Conservation (phyloP, 2,888 invertebrate species). For the Thera britannica region DNA sequence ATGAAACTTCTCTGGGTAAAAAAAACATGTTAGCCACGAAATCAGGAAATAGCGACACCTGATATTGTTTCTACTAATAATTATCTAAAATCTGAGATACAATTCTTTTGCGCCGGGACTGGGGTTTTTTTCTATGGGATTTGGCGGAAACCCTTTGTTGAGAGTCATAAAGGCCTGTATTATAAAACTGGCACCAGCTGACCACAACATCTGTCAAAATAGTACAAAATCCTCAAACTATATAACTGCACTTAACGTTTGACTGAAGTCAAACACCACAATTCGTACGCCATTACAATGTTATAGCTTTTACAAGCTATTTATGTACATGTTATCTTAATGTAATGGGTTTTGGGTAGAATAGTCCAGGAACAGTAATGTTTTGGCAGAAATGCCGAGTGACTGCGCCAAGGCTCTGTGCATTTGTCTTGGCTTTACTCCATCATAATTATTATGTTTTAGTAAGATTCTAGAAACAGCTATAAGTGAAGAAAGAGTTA, state of each 20-base stretch:
- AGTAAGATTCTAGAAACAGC: conserved; percentile 37
- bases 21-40: too few relatives aligned
- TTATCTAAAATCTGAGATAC: too few relatives aligned
- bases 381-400: conserved; percentile 55
- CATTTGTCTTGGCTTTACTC: conserved; percentile 63
- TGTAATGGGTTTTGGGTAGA: conserved; percentile 36
- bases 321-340: conserved; percentile 33
- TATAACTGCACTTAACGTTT: conserved; percentile 19
- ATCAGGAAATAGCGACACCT: too few relatives aligned
- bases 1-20: too few relatives aligned
- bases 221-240: background rate
- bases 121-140: too few relatives aligned
- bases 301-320: conserved; percentile 29
- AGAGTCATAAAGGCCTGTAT: too few relatives aligned
- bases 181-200: too few relatives aligned
- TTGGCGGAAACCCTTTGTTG: too few relatives aligned
- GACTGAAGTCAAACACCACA: conserved; percentile 25
- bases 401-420: conserved; percentile 56
- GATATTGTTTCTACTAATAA: too few relatives aligned
- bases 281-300: conserved; percentile 16
- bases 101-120: too few relatives aligned
- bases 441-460: conserved; percentile 57
- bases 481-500: conserved; percentile 19
- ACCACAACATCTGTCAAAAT: background rate
- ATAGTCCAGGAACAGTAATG: conserved; percentile 39